A percentile compares a stretch with the other conserved stretches of the same genome.
Evolutionary conservation across 2,113 vertebrate genomes (phyloP).

Genomic region (Equus quagga): DNA sequence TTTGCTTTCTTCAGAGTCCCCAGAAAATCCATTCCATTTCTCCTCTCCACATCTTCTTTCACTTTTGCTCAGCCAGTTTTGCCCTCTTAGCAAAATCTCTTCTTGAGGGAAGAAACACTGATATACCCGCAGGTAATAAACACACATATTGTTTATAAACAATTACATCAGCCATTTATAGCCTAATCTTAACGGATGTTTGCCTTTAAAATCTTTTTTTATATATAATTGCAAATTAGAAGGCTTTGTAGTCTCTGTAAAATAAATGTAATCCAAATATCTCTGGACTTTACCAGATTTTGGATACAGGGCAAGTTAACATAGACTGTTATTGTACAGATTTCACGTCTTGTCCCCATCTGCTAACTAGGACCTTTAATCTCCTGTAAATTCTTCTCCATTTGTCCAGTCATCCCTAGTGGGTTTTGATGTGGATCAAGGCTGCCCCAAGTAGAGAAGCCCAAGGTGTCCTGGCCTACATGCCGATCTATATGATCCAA

Average conservation of each 20-base stretch:
- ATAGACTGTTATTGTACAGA: neutral
- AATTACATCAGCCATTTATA: neutral
- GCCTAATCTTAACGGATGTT: neutral
- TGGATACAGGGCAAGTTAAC: neutral
- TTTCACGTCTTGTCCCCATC: neutral
- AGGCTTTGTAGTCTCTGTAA: neutral
- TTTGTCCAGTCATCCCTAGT: no score
- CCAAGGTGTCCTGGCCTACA: no score
- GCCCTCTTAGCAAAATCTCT: conserved; percentile 5
- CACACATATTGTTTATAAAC: neutral
- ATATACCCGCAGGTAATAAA: neutral
- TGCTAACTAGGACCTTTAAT: neutral
- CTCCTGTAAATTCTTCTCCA: neutral
- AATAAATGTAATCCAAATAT: neutral
- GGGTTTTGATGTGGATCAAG: neutral
- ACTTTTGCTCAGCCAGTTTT: neutral
- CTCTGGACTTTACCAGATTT: neutral
- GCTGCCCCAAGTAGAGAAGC: no score
- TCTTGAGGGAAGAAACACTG: conserved; percentile 28
- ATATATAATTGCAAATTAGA: neutral
- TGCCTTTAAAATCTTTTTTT: neutral
- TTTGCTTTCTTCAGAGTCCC: neutral
- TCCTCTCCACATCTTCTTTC: neutral
- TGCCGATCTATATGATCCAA: no score
- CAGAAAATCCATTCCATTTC: neutral